Percentiles rank a stretch among this genome's conserved stretches.
These are phyloP conservation scores for Selene dorsalis DNA, from an alignment of 2,797 vertebrate genomes.

Conservation along the genomic window DNA sequence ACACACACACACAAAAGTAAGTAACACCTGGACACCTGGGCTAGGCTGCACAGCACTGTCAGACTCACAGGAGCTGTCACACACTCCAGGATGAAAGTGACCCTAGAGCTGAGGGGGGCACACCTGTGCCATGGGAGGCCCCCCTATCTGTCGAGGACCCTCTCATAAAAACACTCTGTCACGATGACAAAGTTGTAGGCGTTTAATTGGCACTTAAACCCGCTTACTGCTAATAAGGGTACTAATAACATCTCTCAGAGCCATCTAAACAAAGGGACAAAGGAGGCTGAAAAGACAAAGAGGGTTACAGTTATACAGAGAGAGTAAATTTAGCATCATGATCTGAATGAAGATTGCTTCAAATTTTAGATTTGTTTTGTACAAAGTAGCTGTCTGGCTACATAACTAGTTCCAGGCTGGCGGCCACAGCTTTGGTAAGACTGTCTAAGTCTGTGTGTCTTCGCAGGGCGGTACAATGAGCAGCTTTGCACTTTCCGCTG, in stretches of 20 bases:
- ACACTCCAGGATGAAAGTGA: conserved; percentile 74
- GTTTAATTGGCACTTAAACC: conserved; percentile 76
- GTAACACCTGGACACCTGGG: conserved; percentile 78
- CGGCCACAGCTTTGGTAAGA: conserved; percentile 56
- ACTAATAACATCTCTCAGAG: conserved; percentile 64
- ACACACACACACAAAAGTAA: conserved; percentile 48
- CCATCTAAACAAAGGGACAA: conserved; percentile 60
- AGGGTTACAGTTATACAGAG: conserved; percentile 38
- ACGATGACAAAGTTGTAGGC: conserved; percentile 68
- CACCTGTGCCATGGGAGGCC: conserved; percentile 80
- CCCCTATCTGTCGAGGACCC: conserved; percentile 67
- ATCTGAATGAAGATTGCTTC: conserved; percentile 17
- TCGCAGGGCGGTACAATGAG: conserved; percentile 71
- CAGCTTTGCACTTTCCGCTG: conserved; percentile 83
- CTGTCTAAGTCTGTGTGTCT: conserved; percentile 67
- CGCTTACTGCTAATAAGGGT: conserved; percentile 57
- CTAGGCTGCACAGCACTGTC: conserved; percentile 61
- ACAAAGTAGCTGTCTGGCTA: conserved; percentile 28
- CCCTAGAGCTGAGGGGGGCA: conserved; percentile 74
- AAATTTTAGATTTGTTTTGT: conserved; percentile 13
- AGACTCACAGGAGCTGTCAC: conserved; percentile 79
- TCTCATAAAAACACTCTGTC: conserved; percentile 68
- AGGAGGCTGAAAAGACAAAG: conserved; percentile 42
- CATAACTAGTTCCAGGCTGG: conserved; percentile 49
- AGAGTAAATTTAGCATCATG: conserved; percentile 39